Evolutionary conservation across 2,888 invertebrate species (phyloP), one percentile per base, ranked within the genome.

Genomic region (Mamestra brassicae): DNA sequence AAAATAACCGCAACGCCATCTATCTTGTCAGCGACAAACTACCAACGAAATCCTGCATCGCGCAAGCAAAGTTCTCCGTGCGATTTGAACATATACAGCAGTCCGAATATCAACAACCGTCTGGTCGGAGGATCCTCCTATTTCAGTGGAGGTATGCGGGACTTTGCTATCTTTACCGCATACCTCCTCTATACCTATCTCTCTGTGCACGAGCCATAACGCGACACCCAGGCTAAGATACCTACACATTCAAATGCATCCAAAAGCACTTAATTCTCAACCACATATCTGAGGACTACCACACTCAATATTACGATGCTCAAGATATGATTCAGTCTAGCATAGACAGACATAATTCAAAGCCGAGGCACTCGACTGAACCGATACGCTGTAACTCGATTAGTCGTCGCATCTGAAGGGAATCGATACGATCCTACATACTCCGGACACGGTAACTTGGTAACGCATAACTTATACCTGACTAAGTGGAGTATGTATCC

Each of bases 381-480:
- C 80, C 75, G 75, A 84, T 83, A 84, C 70, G 60, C 78, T 60
- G 80, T 88, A 86, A 89, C 85, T 87, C 84, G 88, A 89, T 89
- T 89, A 89, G 86, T 81, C 71, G 69, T 80, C 77, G 80, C 80
- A 86, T 84, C 81, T 83, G 77, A 83, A 84, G 80, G 80, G 75
- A 81, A 86, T 89, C 88, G 85, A 88, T 88, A 86, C 70, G 62
- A 38, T 67, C 45, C 81, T 74, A 74, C 52, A 60, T 79, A 73
- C 61, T 70, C 80, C 10, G 11, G n/a, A 61, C 64, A 69, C 55
- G 68, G 66, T 54, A 73, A 61, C 71, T 67, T 57, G 15, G 54
- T 72, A 54, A 47, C 13, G 54, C 61, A 67, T 64, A n/a, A 11
- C 17, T 74, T 60, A 36, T 42, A 1, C 36, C n/a, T 42, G 13